These are phyloP conservation scores for Notechis scutatus DNA, from an alignment of 2,113 vertebrate species.

Conservation along the genomic window DNA sequence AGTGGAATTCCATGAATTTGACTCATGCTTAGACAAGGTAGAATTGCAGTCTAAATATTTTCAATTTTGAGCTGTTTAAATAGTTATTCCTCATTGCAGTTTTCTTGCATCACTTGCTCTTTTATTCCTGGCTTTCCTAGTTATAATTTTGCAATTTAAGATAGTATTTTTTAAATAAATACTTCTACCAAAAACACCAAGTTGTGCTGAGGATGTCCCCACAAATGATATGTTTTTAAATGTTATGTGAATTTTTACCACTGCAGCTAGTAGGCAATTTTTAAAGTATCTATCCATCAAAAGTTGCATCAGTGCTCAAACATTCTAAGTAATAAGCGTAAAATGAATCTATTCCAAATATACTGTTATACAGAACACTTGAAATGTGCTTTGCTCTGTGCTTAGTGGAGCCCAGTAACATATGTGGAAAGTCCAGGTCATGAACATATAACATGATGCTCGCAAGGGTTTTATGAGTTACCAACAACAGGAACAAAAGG, in stretches of 20 bases:
- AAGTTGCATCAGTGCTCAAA: neutral
- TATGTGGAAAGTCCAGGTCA: constrained; percentile 4
- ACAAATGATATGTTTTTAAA: neutral
- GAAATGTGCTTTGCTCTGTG: neutral
- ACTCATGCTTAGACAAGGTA: neutral
- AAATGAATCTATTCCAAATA: neutral
- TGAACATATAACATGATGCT: constrained; percentile 49
- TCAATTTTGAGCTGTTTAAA: neutral
- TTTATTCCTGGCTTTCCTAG: neutral
- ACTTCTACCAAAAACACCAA: neutral
- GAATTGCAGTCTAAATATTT: neutral
- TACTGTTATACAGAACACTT: neutral
- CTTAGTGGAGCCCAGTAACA: neutral
- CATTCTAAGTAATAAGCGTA: neutral
- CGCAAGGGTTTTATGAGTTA: constrained; percentile 58
- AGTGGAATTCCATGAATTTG: neutral
- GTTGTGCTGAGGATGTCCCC: neutral
- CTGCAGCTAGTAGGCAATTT: neutral
- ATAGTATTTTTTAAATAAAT: neutral
- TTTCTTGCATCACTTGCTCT: neutral
- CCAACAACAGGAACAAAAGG: constrained; percentile 41
- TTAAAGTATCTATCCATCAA: neutral
- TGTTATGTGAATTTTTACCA: neutral
- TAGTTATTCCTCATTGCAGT: neutral
- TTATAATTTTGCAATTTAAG: neutral